These are phyloP conservation scores for Dendropsophus ebraccatus DNA, from an alignment of 2,113 vertebrate species.

Conservation along the genomic window DNA sequence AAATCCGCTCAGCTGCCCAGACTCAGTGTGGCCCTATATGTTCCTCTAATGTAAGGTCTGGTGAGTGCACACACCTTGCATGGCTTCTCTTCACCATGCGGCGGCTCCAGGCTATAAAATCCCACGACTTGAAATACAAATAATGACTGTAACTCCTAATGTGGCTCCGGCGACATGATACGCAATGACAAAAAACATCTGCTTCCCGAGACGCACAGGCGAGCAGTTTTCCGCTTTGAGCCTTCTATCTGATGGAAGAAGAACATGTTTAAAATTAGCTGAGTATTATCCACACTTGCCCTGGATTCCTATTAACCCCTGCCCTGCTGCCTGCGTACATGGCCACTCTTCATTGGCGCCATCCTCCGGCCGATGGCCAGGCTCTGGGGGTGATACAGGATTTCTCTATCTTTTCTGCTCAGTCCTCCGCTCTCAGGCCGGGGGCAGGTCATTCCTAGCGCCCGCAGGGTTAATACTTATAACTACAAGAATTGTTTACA, in stretches of 20 bases:
- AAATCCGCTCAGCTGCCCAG: too few species aligned
- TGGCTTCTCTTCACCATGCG: neutral
- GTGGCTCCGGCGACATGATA: constrained; percentile 5
- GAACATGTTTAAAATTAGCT: constrained; percentile 26
- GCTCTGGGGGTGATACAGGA: neutral
- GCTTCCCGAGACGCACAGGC: constrained; percentile 4
- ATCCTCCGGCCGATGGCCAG: neutral
- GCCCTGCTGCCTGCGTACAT: neutral
- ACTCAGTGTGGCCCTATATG: too few species aligned
- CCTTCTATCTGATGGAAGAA: constrained; percentile 26
- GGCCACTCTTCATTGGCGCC: neutral
- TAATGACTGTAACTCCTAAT: neutral
- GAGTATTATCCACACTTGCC: constrained; percentile 21
- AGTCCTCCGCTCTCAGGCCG: neutral
- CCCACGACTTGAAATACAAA: neutral
- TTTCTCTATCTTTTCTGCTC: neutral
- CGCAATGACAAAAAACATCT: constrained; percentile 36
- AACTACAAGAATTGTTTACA: constrained; percentile 34
- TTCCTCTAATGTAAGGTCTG: neutral
- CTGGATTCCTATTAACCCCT: constrained; percentile 37
- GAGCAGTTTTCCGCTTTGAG: neutral
- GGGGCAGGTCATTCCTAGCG: constrained; percentile 16
- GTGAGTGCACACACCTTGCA: neutral
- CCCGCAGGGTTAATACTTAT: constrained; percentile 25
- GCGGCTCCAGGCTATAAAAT: neutral